These are phyloP conservation scores for Melanotaenia pygmaea DNA, from an alignment of 2,797 vertebrate genomes.

Conservation along the genomic window DNA sequence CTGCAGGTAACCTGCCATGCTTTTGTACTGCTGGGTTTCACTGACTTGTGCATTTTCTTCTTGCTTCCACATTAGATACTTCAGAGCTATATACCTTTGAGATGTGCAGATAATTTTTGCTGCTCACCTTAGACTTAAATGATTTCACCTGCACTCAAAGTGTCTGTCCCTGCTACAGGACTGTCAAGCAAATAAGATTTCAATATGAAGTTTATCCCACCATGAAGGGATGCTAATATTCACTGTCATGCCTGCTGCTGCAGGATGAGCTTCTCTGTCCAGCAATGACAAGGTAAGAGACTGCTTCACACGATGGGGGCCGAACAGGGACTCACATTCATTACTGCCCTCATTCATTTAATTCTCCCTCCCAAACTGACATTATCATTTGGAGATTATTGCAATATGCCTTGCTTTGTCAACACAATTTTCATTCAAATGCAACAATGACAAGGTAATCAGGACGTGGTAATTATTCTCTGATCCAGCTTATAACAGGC, in stretches of 20 bases:
- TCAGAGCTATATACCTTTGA: background rate
- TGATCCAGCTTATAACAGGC: slow-evolving; percentile 45
- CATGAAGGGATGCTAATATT: slow-evolving; percentile 51
- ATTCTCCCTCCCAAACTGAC: slow-evolving; percentile 43
- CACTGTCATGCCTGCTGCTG: slow-evolving; percentile 39
- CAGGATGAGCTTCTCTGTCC: slow-evolving; percentile 44
- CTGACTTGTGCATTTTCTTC: background rate
- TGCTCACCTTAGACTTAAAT: slow-evolving; percentile 17
- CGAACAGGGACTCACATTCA: slow-evolving; percentile 43
- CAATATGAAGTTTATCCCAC: slow-evolving; percentile 42
- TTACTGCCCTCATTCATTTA: slow-evolving; percentile 57
- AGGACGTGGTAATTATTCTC: slow-evolving; percentile 57
- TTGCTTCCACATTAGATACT: slow-evolving; percentile 11
- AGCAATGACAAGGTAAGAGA: slow-evolving; percentile 62
- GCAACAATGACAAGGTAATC: slow-evolving; percentile 54
- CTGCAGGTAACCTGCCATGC: background rate
- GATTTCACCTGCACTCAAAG: slow-evolving; percentile 31
- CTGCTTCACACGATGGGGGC: slow-evolving; percentile 23
- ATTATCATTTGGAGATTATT: slow-evolving; percentile 52
- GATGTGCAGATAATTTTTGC: slow-evolving; percentile 2
- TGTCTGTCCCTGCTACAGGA: slow-evolving; percentile 4
- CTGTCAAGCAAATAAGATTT: slow-evolving; percentile 30
- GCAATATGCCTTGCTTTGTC: slow-evolving; percentile 54
- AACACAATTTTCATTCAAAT: slow-evolving; percentile 57
- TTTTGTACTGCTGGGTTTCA: background rate